Evolutionary conservation across 2,888 invertebrate genomes (phyloP), one percentile per base, ranked within the genome.

Genomic region (Lepas anatifera): DNA sequence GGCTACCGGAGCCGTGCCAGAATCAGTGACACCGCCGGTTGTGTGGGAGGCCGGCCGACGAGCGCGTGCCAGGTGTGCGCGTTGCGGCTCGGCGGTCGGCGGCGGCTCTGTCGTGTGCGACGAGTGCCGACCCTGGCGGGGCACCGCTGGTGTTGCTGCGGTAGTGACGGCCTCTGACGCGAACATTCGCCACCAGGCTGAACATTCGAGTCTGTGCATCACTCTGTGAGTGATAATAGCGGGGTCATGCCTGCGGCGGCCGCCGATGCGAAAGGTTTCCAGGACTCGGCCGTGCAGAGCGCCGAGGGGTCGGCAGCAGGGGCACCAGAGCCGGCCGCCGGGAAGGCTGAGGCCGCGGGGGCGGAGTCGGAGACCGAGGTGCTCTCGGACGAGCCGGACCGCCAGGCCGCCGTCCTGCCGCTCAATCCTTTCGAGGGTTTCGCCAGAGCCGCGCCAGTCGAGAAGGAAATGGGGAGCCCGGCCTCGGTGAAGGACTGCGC

Each of bases 241-340:
- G 52, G 25, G 1, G 58, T 22, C 58, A 58, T 58, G 58, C 58
- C 58, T 29, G 29, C 29, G 58, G 32, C 58, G 32, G 58, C 32
- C 18, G 29, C 29, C 18, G 32, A 27, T 32, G 64, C 64, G 37
- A 64, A 64, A 13, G 64, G 64, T 25, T 64, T 64, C 64, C 64
- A 64, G 64, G 64, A 64, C 64, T 35, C 64, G n/a, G 37, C 39
- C 37, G 37, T 64, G 39, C 64, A 64, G 64, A 39, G 64, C 64
- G n/a, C 22, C 8, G 52, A 4, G 52, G 27, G 6, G 6, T 6
- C 29, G 8, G 10, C n/a, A n/a, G n/a, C n/a, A n/a, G n/a, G n/a
- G n/a, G n/a, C n/a, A n/a, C 4, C 32, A 22, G 32, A 22, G 16
- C 58, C 22, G 32, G 18, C 58, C 32, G 11, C 64, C 0, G 25